Conservation (phyloP, 2,888 invertebrate genomes). For the Mactromeris polynyma region DNA sequence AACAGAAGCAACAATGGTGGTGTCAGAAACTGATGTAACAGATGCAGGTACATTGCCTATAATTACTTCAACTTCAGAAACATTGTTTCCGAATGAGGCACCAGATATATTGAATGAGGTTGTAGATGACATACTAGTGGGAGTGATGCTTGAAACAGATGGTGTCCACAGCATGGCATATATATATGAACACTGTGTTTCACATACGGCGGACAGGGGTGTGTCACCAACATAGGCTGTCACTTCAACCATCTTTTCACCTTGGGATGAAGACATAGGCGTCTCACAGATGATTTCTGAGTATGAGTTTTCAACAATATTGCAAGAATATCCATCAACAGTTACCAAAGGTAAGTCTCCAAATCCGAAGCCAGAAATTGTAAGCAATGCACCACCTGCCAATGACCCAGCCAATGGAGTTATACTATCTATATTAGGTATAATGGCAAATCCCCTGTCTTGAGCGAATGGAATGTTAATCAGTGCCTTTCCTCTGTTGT, state of each 20-base stretch:
- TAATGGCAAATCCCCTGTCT: constrained; percentile 65
- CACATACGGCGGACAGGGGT: constrained; percentile 64
- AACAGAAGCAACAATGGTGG: constrained; percentile 70
- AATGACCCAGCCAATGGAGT: constrained; percentile 65
- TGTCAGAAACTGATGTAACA: constrained; percentile 61
- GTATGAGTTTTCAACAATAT: constrained; percentile 65
- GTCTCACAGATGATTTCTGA: constrained; percentile 66
- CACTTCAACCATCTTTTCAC: constrained; percentile 55
- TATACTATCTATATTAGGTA: constrained; percentile 68
- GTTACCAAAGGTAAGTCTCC: constrained; percentile 51
- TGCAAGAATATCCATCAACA: constrained; percentile 71
- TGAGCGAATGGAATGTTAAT: constrained; percentile 53
- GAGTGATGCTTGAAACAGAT: constrained; percentile 57
- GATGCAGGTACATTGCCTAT: constrained; percentile 77
- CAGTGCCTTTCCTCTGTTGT: constrained; percentile 69
- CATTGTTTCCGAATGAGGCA: constrained; percentile 57
- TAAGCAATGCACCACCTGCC: constrained; percentile 68
- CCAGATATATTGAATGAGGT: constrained; percentile 73
- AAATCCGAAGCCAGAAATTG: constrained; percentile 76
- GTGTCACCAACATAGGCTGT: constrained; percentile 54
- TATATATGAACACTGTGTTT: constrained; percentile 63
- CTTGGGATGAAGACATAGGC: constrained; percentile 48
- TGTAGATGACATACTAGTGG: constrained; percentile 60
- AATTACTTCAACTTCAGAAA: constrained; percentile 63
- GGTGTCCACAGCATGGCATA: constrained; percentile 72